Evolutionary conservation across 2,113 vertebrate genomes (phyloP).

Genomic region (Poeciliopsis turrubarensis): DNA sequence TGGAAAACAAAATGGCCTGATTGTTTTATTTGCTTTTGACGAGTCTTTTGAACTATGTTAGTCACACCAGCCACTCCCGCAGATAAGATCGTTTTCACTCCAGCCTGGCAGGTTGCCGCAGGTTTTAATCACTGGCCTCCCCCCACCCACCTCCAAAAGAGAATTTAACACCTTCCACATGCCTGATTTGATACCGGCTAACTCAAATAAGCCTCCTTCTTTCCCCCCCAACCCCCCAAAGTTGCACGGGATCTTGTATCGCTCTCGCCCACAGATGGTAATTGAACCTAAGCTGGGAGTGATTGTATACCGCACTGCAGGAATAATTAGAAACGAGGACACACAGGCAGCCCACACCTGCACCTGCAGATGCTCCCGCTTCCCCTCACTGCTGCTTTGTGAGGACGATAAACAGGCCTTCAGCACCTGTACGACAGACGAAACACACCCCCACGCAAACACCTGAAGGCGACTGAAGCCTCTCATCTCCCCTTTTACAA

Average conservation of each 20-base stretch:
- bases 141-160: not conserved
- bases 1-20: slow-evolving; percentile 37
- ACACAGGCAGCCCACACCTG: slow-evolving; percentile 5
- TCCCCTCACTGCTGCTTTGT: slow-evolving; percentile 12
- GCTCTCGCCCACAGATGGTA: slow-evolving; percentile 49
- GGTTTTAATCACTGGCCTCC: slow-evolving; percentile 29
- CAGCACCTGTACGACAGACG: not conserved
- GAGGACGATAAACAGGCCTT: not conserved
- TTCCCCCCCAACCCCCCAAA: not conserved
- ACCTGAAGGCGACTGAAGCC: not conserved
- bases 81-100: slow-evolving; percentile 59
- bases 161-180: slow-evolving; percentile 13
- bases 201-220: slow-evolving; percentile 24
- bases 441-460: not conserved
- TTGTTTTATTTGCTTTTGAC: slow-evolving; percentile 3
- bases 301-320: slow-evolving; percentile 12
- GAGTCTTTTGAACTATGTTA: slow-evolving; percentile 20
- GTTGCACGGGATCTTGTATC: slow-evolving; percentile 31
- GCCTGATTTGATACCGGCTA: slow-evolving; percentile 18
- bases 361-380: slow-evolving; percentile 31
- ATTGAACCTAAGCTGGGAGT: slow-evolving; percentile 28
- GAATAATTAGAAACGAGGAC: slow-evolving; percentile 60
- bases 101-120: slow-evolving; percentile 28
- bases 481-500: not conserved
- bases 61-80: slow-evolving; percentile 45